phyloP scores from a whole-genome alignment of 2,888 invertebrate species.

The Pristionchus japonicus region DNA sequence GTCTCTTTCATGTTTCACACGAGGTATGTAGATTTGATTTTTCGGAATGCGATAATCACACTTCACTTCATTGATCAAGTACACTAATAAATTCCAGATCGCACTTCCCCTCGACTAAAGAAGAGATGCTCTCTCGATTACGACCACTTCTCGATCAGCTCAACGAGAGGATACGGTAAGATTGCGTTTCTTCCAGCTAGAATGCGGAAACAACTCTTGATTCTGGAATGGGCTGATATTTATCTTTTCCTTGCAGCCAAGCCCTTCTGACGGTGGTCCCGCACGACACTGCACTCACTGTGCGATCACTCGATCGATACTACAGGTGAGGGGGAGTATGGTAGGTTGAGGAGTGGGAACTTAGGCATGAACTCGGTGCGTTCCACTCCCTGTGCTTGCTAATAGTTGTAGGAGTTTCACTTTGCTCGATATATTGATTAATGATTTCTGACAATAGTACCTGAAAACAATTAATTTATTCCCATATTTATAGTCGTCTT shows the following conservation, averaged over 20 bases:
- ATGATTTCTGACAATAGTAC: too few species aligned
- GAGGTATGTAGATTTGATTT: background rate
- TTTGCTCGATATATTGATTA: too few species aligned
- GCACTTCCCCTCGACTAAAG: slow-evolving; percentile 32
- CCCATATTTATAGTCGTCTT: too few species aligned
- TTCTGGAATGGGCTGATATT: background rate
- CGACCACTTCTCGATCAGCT: slow-evolving; percentile 18
- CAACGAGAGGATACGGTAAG: slow-evolving; percentile 39
- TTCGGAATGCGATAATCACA: background rate
- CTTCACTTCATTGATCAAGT: background rate
- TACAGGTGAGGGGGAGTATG: slow-evolving; percentile 66
- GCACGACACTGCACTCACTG: slow-evolving; percentile 53
- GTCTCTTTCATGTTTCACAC: background rate
- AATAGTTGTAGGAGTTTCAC: too few species aligned
- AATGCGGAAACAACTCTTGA: too few species aligned
- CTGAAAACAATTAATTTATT: too few species aligned
- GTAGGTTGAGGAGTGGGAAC: background rate
- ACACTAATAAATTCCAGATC: background rate
- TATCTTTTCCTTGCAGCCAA: background rate
- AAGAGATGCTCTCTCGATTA: background rate
- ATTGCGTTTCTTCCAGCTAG: background rate
- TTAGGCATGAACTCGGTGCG: too few species aligned
- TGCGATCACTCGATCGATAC: slow-evolving; percentile 73
- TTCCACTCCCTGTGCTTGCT: too few species aligned
- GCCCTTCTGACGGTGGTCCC: slow-evolving; percentile 29